Percentiles rank a stretch among this genome's conserved stretches.
Evolutionary conservation across 2,888 invertebrate species (phyloP).

Genomic region (Sarcophaga rosellei): DNA sequence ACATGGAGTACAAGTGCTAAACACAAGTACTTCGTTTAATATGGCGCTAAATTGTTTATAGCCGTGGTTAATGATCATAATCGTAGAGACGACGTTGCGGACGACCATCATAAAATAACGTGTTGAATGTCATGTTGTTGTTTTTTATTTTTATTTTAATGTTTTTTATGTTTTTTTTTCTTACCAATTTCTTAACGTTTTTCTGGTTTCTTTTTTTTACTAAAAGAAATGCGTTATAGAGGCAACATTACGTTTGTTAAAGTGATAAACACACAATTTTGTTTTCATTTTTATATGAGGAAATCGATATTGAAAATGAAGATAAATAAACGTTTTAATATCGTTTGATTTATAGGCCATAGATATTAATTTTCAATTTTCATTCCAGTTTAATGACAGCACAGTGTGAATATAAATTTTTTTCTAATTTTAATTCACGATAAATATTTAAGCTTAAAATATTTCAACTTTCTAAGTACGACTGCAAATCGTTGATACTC

Average conservation of each 20-base stretch:
- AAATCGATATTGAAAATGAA: background rate
- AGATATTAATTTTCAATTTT: background rate
- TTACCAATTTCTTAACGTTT: background rate
- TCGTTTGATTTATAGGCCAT: background rate
- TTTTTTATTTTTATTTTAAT: slow-evolving; percentile 25
- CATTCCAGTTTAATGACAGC: background rate
- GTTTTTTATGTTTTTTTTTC: slow-evolving; percentile 20
- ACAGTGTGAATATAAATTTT: too few relatives aligned
- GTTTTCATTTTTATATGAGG: background rate
- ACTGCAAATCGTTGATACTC: too few relatives aligned
- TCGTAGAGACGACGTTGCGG: slow-evolving; percentile 29
- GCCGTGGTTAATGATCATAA: slow-evolving; percentile 58
- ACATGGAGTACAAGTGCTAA: slow-evolving; percentile 51
- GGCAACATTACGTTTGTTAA: background rate
- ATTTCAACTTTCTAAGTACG: too few relatives aligned
- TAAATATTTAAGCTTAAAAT: too few relatives aligned
- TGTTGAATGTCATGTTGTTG: slow-evolving; percentile 41
- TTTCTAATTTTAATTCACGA: too few relatives aligned
- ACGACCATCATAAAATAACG: slow-evolving; percentile 42
- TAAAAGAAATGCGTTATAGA: background rate
- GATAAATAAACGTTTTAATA: background rate
- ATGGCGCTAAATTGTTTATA: slow-evolving; percentile 67
- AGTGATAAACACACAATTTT: background rate
- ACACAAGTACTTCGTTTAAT: slow-evolving; percentile 65
- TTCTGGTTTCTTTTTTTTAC: background rate